Base-by-base conservation (phyloP, 2,797 vertebrate species). In the Arremon brunneinucha region DNA sequence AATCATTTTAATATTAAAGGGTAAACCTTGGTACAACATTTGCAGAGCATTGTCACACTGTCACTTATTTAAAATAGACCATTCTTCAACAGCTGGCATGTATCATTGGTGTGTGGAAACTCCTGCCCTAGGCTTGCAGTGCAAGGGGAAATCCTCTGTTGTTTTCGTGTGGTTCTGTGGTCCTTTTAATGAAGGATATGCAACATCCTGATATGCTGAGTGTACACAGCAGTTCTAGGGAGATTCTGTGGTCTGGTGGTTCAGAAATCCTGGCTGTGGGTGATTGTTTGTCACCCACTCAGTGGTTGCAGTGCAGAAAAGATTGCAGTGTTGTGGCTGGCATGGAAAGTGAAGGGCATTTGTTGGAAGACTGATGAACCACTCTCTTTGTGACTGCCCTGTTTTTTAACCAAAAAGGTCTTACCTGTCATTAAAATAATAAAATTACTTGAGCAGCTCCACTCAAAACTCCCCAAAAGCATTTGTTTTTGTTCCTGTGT, bases 301-400 rank as follows among this genome's bases (percentile, higher is more conserved):
- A 4, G 39, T 35, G 68, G 41, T 6, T 75, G 37, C 46, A 53
- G 77, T 4, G 8, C 23, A 52, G 53, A 26, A 53, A 10, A 53
- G 28, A 56, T 34, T 14, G 17, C 14, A 28, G 9, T 0, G 0
- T 87, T 62, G 16, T 82, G 37, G 15, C 34, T 6, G 0, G 4
- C 0, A 0, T 20, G 28, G 35, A 8, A 44, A 78, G 56, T 9
- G 53, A 75, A 71, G 34, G 37, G 6, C 27, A 9, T 30, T 85
- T 68, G 6, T 21, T 62, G 34, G 41, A 44, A 77, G 34, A 28
- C 1, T 62, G 64, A 17, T 47, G 24, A 46, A 37, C 46, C 28
- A 19, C 16, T 11, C 7, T 55, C 3, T 87, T 74, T 9, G 80
- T 9, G 80, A 23, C 34, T 64, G 24, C 11, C 28, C 41, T 43